Evolutionary conservation across 1,140 invertebrate genomes (phyloP).

Genomic region (Mylabris phalerata): DNA sequence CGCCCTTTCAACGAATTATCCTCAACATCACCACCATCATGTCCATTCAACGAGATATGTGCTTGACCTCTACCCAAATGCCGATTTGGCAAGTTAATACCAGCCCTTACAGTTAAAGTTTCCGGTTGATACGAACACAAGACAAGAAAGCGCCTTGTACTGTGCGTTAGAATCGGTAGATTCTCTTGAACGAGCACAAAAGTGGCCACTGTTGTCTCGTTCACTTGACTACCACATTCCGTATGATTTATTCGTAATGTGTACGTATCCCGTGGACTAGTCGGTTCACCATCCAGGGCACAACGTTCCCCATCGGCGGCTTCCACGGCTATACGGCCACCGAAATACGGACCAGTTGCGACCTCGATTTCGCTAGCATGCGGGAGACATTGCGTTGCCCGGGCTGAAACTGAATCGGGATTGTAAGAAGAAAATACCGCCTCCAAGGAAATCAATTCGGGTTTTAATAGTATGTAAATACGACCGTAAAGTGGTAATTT

Average conservation of each 20-base stretch:
- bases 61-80: slow-evolving; percentile 28
- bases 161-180: slow-evolving; percentile 70
- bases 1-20: slow-evolving; percentile 25
- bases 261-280: slow-evolving; percentile 61
- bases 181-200: slow-evolving; percentile 77
- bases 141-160: slow-evolving; percentile 68
- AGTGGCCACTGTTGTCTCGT: slow-evolving; percentile 65
- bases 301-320: slow-evolving; percentile 56
- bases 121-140: slow-evolving; percentile 73
- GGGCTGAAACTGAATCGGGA: slow-evolving; percentile 59
- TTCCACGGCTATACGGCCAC: slow-evolving; percentile 65
- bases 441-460: neutral
- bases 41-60: slow-evolving; percentile 3
- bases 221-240: slow-evolving; percentile 66
- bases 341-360: slow-evolving; percentile 70
- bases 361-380: slow-evolving; percentile 71
- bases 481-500: too few species aligned
- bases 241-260: slow-evolving; percentile 65
- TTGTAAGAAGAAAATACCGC: too few species aligned
- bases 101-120: slow-evolving; percentile 68
- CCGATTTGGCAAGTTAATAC: slow-evolving; percentile 52
- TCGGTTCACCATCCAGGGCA: slow-evolving; percentile 54
- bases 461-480: too few species aligned
- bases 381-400: slow-evolving; percentile 65
- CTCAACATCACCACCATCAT: slow-evolving; percentile 22